Conservation (phyloP, 2,888 invertebrate genomes). For the Linnaemya tessellans region DNA sequence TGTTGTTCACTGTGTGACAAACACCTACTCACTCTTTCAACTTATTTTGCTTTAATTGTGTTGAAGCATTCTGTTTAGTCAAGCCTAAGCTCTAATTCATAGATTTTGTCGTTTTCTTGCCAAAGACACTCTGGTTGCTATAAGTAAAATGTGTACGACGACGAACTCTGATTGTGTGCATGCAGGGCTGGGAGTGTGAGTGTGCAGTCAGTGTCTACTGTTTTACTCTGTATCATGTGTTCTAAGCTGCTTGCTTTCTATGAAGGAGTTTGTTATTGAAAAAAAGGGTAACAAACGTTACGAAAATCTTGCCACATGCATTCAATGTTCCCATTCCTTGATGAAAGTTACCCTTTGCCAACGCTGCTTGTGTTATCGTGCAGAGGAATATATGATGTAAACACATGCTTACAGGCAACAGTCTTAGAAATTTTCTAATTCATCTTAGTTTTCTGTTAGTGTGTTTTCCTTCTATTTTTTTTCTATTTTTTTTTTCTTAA, state of each 20-base stretch:
- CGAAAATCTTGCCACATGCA: conserved; percentile 11
- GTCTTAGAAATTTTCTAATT: conserved; percentile 55
- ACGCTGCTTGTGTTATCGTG: conserved; percentile 8
- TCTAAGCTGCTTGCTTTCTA: not conserved
- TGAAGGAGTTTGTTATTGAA: conserved; percentile 26
- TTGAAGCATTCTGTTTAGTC: conserved; percentile 52
- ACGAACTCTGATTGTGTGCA: not conserved
- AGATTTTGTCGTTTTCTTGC: conserved; percentile 56
- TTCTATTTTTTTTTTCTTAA: not conserved
- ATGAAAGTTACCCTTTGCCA: conserved; percentile 41
- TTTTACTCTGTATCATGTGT: not conserved
- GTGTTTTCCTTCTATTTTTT: too few species aligned
- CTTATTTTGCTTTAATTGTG: conserved; percentile 28
- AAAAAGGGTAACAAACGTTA: conserved; percentile 55
- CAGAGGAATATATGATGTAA: not conserved
- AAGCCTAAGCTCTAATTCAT: conserved; percentile 57
- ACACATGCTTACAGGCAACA: not conserved
- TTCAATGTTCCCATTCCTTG: conserved; percentile 6
- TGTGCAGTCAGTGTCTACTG: not conserved
- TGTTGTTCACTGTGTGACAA: not conserved
- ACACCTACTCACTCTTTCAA: not conserved
- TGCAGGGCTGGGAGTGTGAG: not conserved
- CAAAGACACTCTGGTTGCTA: conserved; percentile 3
- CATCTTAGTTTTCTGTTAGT: conserved; percentile 42
- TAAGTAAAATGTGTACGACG: not conserved